Percentiles rank a stretch among this genome's conserved stretches.
Evolutionary conservation across 2,797 vertebrate genomes (phyloP).

Genomic region (Anguilla obscura): DNA sequence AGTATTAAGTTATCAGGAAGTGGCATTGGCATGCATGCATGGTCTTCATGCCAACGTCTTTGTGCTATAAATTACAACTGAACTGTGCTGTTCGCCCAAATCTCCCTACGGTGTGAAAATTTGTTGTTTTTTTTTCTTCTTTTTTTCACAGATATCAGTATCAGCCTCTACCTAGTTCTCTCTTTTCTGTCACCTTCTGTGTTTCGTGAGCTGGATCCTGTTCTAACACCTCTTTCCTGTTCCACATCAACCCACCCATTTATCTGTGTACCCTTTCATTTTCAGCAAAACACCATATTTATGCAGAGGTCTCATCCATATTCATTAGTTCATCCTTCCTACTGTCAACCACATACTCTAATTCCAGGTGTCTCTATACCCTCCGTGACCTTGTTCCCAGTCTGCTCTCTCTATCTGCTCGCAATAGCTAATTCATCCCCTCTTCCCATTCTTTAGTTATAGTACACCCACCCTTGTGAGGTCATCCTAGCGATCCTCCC

Average conservation of each 20-base stretch:
- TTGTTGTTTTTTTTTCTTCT: neutral
- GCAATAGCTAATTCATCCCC: conserved; percentile 39
- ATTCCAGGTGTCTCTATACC: neutral
- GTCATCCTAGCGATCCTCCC: neutral
- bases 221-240: neutral
- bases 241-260: neutral
- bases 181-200: neutral
- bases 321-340: conserved; percentile 15
- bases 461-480: neutral
- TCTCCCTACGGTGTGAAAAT: neutral
- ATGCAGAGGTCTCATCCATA: neutral
- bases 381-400: conserved; percentile 16
- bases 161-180: neutral
- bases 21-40: neutral
- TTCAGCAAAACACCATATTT: neutral
- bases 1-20: neutral
- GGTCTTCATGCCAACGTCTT: neutral
- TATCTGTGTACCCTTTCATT: neutral
- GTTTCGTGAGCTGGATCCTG: neutral
- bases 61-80: neutral
- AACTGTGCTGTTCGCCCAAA: neutral
- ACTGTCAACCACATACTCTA: neutral
- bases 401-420: neutral
- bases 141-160: conserved; percentile 6
- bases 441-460: conserved; percentile 24